phyloP scores from a whole-genome alignment of 2,888 invertebrate genomes.

The Oasisia sp. region DNA sequence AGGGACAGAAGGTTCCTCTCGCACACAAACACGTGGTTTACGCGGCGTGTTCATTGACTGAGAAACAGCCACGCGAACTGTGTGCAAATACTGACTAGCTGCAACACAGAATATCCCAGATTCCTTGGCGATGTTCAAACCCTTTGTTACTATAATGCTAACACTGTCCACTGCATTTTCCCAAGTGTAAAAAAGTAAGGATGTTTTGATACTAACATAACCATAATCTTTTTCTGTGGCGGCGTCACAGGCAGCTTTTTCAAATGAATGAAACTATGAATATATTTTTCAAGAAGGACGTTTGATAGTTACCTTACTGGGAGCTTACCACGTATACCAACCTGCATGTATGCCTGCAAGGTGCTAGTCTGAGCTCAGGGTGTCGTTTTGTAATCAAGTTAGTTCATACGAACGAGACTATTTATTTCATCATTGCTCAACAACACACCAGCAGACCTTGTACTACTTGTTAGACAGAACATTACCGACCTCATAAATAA shows the following conservation, averaged over 20 bases:
- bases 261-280: too few relatives aligned
- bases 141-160: too few relatives aligned
- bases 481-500: too few relatives aligned
- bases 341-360: background rate
- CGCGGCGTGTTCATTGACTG: background rate
- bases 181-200: too few relatives aligned
- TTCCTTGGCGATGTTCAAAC: too few relatives aligned
- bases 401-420: constrained; percentile 7
- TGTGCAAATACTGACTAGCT: background rate
- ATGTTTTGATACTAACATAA: too few relatives aligned
- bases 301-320: background rate
- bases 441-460: background rate
- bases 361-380: background rate
- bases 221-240: too few relatives aligned
- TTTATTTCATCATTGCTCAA: background rate
- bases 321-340: background rate
- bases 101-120: too few relatives aligned
- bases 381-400: background rate
- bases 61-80: constrained; percentile 12
- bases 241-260: too few relatives aligned
- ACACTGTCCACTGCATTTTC: too few relatives aligned
- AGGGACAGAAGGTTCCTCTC: background rate
- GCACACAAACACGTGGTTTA: constrained; percentile 2
- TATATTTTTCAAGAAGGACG: background rate
- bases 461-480: background rate